These are phyloP conservation scores for Notarius quadriscutis DNA, from an alignment of 2,113 vertebrate species.

Conservation along the genomic window DNA sequence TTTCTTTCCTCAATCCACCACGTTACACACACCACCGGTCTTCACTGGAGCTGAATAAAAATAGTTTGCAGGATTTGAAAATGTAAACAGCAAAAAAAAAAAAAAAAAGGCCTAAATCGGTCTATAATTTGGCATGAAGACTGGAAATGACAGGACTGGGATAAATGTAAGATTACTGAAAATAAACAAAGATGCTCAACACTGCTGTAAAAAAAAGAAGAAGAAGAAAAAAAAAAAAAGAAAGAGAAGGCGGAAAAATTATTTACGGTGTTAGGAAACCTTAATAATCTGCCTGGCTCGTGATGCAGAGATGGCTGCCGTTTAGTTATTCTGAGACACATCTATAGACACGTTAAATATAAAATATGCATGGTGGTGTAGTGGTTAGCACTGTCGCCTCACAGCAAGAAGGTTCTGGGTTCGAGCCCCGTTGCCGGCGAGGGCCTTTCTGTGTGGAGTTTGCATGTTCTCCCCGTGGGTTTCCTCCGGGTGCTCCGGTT, in stretches of 20 bases:
- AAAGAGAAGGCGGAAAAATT: not conserved
- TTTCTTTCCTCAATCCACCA: slow-evolving; percentile 17
- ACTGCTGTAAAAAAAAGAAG: not conserved
- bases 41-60: slow-evolving; percentile 6
- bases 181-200: slow-evolving; percentile 32
- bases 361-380: too few relatives aligned
- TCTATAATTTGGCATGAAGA: slow-evolving; percentile 29
- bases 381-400: too few relatives aligned
- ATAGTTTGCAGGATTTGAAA: slow-evolving; percentile 26
- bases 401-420: too few relatives aligned
- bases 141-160: not conserved
- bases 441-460: too few relatives aligned
- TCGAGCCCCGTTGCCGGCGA: too few relatives aligned
- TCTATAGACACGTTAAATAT: not conserved
- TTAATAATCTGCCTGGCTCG: not conserved
- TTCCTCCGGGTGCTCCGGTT: too few relatives aligned
- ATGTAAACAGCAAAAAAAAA: slow-evolving; percentile 39
- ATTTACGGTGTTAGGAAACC: not conserved
- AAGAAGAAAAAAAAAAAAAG: not conserved
- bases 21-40: slow-evolving; percentile 11
- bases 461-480: too few relatives aligned
- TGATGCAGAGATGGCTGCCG: not conserved
- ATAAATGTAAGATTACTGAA: slow-evolving; percentile 27
- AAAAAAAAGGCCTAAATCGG: slow-evolving; percentile 30
- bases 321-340: not conserved